phyloP scores from a whole-genome alignment of 2,113 vertebrate genomes.

The Coptodon rendalli region DNA sequence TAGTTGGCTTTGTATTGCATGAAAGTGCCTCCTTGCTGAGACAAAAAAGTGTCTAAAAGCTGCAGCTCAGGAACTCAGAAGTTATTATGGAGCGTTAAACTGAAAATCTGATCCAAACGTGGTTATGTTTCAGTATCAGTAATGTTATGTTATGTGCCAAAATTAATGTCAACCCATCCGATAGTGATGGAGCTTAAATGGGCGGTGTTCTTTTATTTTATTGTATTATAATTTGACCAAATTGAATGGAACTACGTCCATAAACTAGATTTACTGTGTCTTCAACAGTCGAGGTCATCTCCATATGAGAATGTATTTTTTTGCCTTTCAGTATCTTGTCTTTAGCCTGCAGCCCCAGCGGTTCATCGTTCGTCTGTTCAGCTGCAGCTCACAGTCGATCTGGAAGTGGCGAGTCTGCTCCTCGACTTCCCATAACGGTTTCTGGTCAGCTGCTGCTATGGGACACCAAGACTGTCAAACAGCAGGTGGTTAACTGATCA shows the following conservation, averaged over 20 bases:
- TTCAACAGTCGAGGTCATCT: neutral
- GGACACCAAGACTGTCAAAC: constrained; percentile 98
- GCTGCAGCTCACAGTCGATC: constrained; percentile 77
- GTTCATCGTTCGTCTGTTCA: constrained; percentile 92
- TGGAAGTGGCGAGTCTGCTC: neutral
- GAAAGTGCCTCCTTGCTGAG: neutral
- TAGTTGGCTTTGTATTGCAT: neutral
- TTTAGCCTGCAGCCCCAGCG: constrained; percentile 89
- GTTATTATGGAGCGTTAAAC: neutral
- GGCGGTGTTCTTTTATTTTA: neutral
- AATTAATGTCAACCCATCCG: neutral
- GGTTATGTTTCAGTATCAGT: neutral
- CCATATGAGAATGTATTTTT: neutral
- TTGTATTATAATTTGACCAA: neutral
- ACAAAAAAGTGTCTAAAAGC: neutral
- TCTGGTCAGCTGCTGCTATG: constrained; percentile 89
- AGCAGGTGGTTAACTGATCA: constrained; percentile 76
- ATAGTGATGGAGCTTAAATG: neutral
- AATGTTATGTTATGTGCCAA: neutral
- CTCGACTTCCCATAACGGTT: constrained; percentile 56
- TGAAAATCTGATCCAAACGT: neutral
- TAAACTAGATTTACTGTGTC: neutral
- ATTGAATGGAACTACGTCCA: neutral
- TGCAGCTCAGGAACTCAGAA: neutral
- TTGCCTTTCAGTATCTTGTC: constrained; percentile 82